A percentile compares a stretch with the other conserved stretches of the same genome.
These are phyloP conservation scores for Protula sp. DNA, from an alignment of 2,888 invertebrate species.

Conservation along the genomic window DNA sequence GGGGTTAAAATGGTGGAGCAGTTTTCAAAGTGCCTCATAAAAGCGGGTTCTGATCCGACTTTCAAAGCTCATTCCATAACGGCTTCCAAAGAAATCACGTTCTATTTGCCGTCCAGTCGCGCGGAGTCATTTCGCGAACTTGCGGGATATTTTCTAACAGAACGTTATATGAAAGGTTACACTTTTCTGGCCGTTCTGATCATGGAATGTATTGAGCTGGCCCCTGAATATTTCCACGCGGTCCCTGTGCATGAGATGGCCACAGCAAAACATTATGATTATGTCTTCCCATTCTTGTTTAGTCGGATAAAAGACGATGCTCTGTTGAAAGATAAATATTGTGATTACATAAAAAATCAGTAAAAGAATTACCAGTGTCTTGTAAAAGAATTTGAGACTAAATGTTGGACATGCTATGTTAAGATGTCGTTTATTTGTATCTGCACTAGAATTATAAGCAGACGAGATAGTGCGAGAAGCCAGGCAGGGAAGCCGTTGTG, in stretches of 20 bases:
- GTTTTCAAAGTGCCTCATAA: neutral
- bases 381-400: too few species aligned
- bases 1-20: neutral
- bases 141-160: neutral
- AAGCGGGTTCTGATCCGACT: neutral
- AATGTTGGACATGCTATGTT: too few species aligned
- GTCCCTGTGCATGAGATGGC: neutral
- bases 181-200: neutral
- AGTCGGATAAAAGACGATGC: neutral
- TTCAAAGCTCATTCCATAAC: neutral
- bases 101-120: neutral
- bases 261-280: neutral
- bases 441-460: too few species aligned
- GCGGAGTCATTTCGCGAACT: neutral
- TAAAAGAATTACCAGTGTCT: too few species aligned
- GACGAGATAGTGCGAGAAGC: too few species aligned
- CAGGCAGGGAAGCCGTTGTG: too few species aligned
- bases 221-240: neutral
- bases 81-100: neutral
- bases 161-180: neutral
- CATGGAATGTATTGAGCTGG: neutral
- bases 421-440: too few species aligned
- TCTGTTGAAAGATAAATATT: neutral
- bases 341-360: neutral
- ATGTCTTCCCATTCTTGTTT: neutral